Evolutionary conservation across 2,797 vertebrate genomes (phyloP).

Genomic region (Coranthus polyacanthus): DNA sequence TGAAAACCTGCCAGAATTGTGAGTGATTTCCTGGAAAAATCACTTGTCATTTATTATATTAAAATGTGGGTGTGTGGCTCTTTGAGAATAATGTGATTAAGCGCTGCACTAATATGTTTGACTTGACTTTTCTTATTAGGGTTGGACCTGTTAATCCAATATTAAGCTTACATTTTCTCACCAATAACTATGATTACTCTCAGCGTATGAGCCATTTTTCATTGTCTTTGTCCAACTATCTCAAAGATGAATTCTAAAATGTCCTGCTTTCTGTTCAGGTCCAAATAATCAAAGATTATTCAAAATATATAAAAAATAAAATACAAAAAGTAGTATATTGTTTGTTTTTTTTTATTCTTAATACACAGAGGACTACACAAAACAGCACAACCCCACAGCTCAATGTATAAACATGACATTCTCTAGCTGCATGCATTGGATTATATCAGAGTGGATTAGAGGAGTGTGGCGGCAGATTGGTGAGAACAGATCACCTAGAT

Average conservation of each 20-base stretch:
- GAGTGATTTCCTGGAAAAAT: slow-evolving; percentile 40
- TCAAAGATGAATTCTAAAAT: not conserved
- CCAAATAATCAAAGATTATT: slow-evolving; percentile 60
- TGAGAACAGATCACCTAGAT: slow-evolving; percentile 82
- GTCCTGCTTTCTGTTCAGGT: not conserved
- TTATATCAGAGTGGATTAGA: slow-evolving; percentile 79
- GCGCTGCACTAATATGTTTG: slow-evolving; percentile 34
- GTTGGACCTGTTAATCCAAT: slow-evolving; percentile 51
- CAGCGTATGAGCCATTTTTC: slow-evolving; percentile 1
- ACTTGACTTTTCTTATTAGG: slow-evolving; percentile 41
- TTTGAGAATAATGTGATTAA: slow-evolving; percentile 51
- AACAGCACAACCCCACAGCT: slow-evolving; percentile 20
- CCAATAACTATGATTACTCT: slow-evolving; percentile 19
- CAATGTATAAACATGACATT: slow-evolving; percentile 54
- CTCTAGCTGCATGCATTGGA: slow-evolving; percentile 65
- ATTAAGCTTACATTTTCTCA: slow-evolving; percentile 30
- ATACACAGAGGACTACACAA: not conserved
- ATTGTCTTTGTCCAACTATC: not conserved
- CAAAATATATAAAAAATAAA: slow-evolving; percentile 2
- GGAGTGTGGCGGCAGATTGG: slow-evolving; percentile 70
- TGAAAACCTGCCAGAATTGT: slow-evolving; percentile 34
- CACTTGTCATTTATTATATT: slow-evolving; percentile 31
- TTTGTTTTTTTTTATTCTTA: not conserved
- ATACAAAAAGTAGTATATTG: slow-evolving; percentile 2
- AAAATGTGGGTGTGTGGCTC: slow-evolving; percentile 43